phyloP scores from a whole-genome alignment of 23 tunicate genomes.

The Clavelina lepadiformis region DNA sequence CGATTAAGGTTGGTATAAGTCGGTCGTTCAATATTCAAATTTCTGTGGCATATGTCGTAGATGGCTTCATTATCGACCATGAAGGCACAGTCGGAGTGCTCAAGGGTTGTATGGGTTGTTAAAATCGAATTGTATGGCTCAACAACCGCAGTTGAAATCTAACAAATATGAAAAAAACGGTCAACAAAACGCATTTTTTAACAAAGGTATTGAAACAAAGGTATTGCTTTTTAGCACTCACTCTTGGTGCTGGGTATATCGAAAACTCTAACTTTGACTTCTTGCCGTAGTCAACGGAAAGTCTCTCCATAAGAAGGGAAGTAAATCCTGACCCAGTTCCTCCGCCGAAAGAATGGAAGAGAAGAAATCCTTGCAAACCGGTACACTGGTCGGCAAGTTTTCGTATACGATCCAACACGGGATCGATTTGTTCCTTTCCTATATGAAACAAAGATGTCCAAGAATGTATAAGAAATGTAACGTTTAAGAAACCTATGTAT shows the following conservation, averaged over 20 bases:
- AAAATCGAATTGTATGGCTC: constrained; percentile 99
- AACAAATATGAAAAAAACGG: too few species aligned
- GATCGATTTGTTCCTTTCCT: constrained; percentile 94
- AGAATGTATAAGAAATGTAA: neutral
- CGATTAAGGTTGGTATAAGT: constrained; percentile 97
- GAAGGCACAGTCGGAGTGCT: constrained; percentile 99
- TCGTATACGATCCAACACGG: constrained; percentile 88
- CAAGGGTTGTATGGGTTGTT: constrained; percentile 96
- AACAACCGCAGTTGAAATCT: constrained; percentile 97
- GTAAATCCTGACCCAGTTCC: constrained; percentile 99
- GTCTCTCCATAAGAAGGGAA: constrained; percentile 88
- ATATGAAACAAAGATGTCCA: neutral
- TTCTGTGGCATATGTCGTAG: constrained; percentile 98
- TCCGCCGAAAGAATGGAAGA: constrained; percentile 97
- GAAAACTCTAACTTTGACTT: constrained; percentile 96
- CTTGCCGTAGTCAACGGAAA: constrained; percentile 97
- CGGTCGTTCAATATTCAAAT: constrained; percentile 98
- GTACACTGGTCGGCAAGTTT: constrained; percentile 97
- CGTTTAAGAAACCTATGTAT: too few species aligned
- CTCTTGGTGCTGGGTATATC: constrained; percentile 96
- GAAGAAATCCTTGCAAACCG: constrained; percentile 95
- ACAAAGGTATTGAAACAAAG: neutral
- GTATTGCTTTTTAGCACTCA: neutral
- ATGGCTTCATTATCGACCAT: constrained; percentile 99
- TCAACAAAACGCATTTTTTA: too few species aligned